A percentile compares a stretch with the other conserved stretches of the same genome.
Evolutionary conservation across 1,140 invertebrate genomes (phyloP).

Genomic region (Sycophila sp.): DNA sequence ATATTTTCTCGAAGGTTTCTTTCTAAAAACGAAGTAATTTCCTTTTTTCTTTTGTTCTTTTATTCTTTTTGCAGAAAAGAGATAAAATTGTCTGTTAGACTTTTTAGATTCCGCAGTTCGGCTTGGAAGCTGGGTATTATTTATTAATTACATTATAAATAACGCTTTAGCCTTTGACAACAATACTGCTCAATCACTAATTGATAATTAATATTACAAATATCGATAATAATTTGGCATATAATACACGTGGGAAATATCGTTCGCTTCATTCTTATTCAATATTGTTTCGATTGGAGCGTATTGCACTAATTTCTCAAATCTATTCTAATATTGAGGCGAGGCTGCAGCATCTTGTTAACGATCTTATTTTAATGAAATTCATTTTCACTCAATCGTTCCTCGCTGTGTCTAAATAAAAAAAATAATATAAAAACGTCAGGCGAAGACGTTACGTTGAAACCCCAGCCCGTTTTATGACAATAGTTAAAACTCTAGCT

Average conservation of each 20-base stretch:
- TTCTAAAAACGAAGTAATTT: background rate
- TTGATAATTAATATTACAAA: slow-evolving; percentile 50
- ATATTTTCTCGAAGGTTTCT: background rate
- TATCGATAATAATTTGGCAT: slow-evolving; percentile 57
- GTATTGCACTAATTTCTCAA: slow-evolving; percentile 45
- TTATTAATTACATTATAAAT: slow-evolving; percentile 41
- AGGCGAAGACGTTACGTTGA: slow-evolving; percentile 9
- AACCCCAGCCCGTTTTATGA: background rate
- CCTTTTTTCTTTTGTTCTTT: background rate
- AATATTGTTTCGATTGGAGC: slow-evolving; percentile 14
- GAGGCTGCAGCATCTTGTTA: slow-evolving; percentile 30
- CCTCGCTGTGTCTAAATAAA: no score
- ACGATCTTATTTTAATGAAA: no score
- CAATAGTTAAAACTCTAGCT: slow-evolving; percentile 45
- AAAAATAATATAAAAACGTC: no score
- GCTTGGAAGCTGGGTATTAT: slow-evolving; percentile 43
- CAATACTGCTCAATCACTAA: slow-evolving; percentile 54
- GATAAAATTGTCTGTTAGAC: background rate
- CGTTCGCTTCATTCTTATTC: slow-evolving; percentile 17
- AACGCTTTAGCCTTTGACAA: slow-evolving; percentile 40
- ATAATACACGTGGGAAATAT: slow-evolving; percentile 48
- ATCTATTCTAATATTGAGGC: slow-evolving; percentile 44
- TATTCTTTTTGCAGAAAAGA: no score
- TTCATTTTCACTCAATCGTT: no score
- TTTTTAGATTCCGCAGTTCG: background rate